phyloP scores from a whole-genome alignment of 2,888 invertebrate species.

The Sclerodermus sp. region DNA sequence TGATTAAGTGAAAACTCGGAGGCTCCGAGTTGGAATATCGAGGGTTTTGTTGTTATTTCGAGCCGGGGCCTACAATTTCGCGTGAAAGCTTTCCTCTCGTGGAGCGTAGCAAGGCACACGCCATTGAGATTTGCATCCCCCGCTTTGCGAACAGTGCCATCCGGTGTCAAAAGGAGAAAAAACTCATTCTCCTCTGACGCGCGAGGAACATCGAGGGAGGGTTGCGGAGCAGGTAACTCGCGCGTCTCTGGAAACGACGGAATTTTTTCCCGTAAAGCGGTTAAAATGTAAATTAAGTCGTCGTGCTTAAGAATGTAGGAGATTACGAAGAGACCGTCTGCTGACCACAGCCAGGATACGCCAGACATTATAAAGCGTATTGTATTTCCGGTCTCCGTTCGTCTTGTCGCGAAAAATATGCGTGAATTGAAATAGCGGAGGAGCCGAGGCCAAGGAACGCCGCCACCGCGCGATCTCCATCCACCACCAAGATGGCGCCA shows the following conservation, averaged over 20 bases:
- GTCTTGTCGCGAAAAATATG: not conserved
- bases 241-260: conserved; percentile 23
- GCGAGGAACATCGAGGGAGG: not conserved
- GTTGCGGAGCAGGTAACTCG: no score
- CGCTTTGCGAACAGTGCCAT: no score
- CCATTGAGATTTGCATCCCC: no score
- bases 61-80: no score
- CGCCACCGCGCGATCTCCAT: not conserved
- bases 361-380: not conserved
- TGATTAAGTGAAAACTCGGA: no score
- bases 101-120: no score
- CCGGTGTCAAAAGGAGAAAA: no score
- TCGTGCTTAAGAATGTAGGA: conserved; percentile 42
- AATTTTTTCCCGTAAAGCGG: conserved; percentile 29
- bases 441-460: no score
- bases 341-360: conserved; percentile 14
- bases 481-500: not conserved
- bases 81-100: no score
- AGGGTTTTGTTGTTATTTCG: no score
- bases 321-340: conserved; percentile 36
- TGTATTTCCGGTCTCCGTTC: not conserved
- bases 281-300: conserved; percentile 49
- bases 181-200: conserved; percentile 9
- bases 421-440: no score
- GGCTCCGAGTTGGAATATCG: no score